phyloP scores from a whole-genome alignment of 2,888 invertebrate genomes.

The Drosophila limbata region DNA sequence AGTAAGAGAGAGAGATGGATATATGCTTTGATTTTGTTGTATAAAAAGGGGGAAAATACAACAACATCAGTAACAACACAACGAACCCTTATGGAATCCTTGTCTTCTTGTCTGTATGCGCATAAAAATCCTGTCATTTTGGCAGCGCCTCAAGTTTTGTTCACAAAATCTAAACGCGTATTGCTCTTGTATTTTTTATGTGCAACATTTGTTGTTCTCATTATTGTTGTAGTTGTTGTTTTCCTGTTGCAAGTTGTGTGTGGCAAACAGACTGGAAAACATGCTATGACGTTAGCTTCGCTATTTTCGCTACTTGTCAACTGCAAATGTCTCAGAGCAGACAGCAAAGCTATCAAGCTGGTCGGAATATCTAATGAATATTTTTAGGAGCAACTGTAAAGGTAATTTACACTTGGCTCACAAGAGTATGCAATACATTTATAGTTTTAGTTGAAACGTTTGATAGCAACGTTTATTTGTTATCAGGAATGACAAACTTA shows the following conservation, averaged over 20 bases:
- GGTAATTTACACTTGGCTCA: background rate
- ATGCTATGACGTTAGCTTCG: constrained; percentile 13
- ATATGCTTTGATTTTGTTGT: constrained; percentile 58
- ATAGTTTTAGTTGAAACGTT: background rate
- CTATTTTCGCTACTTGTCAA: constrained; percentile 21
- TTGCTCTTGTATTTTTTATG: constrained; percentile 36
- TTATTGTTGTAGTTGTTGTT: constrained; percentile 5
- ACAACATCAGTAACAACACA: background rate
- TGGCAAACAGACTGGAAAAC: constrained; percentile 23
- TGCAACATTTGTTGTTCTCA: constrained; percentile 10
- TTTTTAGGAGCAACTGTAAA: constrained; percentile 1
- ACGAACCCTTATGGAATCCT: background rate
- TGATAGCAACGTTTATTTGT: constrained; percentile 42
- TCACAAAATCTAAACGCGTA: constrained; percentile 44
- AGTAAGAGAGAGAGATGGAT: background rate
- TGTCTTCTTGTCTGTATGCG: constrained; percentile 40
- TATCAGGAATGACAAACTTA: constrained; percentile 49
- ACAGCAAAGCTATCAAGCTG: background rate
- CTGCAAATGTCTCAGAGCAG: constrained; percentile 4
- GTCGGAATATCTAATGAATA: background rate
- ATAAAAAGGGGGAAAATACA: constrained; percentile 12
- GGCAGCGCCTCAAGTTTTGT: constrained; percentile 57
- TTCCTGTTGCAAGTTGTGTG: constrained; percentile 17
- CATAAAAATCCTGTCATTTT: constrained; percentile 69
- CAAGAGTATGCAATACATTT: background rate